Base-by-base conservation (phyloP, 1,140 invertebrate species). In the Paracyclopina nana region DNA sequence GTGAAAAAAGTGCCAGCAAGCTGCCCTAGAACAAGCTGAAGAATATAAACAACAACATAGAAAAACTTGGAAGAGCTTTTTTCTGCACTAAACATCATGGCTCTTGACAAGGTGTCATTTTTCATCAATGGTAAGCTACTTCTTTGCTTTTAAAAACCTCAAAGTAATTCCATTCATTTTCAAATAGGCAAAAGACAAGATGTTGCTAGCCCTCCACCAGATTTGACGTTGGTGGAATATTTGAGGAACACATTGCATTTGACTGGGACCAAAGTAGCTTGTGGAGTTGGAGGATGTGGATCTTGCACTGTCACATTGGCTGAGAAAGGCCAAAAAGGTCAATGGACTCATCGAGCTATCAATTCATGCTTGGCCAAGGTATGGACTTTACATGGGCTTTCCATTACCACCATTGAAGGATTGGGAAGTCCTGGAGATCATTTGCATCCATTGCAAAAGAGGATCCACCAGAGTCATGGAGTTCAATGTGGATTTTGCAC, bases 401-500 rank as follows among this genome's bases (percentile, higher is more conserved):
- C 34, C 3, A 38, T 38, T 4, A 38, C 34, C 34, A 38, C 34
- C 2, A 20, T 38, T n/a, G 34, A 38, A 9, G 34, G 34, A 16
- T 38, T 38, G 34, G 34, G 34, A 3, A 16, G n/a, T 5, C 4
- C 34, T 71, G 34, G 76, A 72, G 6, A 73, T 68, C 63, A 76
- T 72, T 61, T 86, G 20, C 82, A 88, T 65, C 78, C 82, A 0
- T 77, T 81, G 6, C 84, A 90, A 68, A 81, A 90, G 61, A 68
- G 83, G 56, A 73, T 91, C 42, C 82, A 82, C 0, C 80, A 81
- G 67, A 71, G 80, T 4, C 84, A 90, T 59, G 85, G 85, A 0
- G 84, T 82, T 0, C 84, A 90, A 66, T 90, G 85, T 61, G 84
- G 84, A 4, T 90, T 86, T 62, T 88, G 84, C 56, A 87, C 84